These are phyloP conservation scores for Ostrea edulis DNA, from an alignment of 1,140 invertebrate species.

Conservation along the genomic window DNA sequence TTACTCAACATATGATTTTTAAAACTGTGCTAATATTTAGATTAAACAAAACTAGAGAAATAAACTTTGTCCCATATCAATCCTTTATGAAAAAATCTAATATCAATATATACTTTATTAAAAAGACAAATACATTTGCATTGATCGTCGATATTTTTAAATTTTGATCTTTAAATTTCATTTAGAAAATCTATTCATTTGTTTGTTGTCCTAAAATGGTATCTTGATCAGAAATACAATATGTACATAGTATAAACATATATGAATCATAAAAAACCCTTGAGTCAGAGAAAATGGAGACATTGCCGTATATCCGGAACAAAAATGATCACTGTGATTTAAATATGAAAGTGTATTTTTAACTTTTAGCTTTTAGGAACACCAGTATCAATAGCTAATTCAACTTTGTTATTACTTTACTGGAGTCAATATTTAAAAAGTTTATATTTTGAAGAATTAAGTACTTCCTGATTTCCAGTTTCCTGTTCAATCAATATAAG, in stretches of 20 bases:
- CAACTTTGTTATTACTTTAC: neutral
- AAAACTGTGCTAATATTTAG: constrained; percentile 3
- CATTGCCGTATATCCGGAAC: too few species aligned
- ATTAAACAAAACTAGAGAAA: neutral
- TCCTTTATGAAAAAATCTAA: constrained; percentile 7
- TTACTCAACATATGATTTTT: constrained; percentile 9
- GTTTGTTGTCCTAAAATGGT: neutral
- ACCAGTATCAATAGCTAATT: too few species aligned
- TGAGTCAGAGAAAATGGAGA: too few species aligned
- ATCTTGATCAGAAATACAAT: neutral
- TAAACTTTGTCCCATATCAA: constrained; percentile 17
- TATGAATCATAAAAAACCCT: too few species aligned
- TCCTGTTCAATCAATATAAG: neutral
- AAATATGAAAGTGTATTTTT: too few species aligned
- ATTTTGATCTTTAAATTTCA: constrained; percentile 3
- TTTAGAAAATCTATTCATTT: neutral
- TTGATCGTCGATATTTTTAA: constrained; percentile 11
- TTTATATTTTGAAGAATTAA: neutral
- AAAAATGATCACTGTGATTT: too few species aligned
- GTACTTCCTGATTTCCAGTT: neutral
- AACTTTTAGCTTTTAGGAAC: too few species aligned
- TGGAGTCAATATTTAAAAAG: neutral
- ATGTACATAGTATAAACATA: neutral
- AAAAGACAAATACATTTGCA: constrained; percentile 6
- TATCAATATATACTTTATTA: neutral